Base-by-base conservation (phyloP, 2,113 vertebrate genomes). In the Amazona guildingii region DNA sequence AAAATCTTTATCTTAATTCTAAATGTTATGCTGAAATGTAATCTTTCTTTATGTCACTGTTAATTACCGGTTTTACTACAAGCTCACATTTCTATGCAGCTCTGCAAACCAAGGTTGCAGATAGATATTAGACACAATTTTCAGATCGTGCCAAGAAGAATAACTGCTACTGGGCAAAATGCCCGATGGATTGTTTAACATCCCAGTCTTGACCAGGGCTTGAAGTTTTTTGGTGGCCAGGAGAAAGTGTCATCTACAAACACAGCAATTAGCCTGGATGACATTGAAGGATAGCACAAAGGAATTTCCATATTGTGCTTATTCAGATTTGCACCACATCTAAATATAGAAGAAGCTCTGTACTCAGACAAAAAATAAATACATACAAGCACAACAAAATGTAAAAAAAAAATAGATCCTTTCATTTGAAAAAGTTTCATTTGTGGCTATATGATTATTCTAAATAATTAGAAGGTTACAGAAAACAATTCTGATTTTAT, bases 1-100 rank as follows among this genome's bases (percentile, higher is more conserved):
- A 75, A 92, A 90, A 75, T 61, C 61, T 95, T 85, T 78, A 55
- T 86, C 75, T 86, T 81, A 48, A 86, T 86, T 95, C 64, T 52
- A 85, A 94, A 77, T 31, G 27, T 78, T 90, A 81, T 4, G 3
- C 48, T 86, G 92, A 93, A 69, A 83, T 17, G 1, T 62, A 78
- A 88, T 88, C 51, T 78, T 88, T 86, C 67, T 74, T 88, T 83
- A 67, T 77, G 83, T 46, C 55, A 63, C 55, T 75, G 39, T 83
- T 93, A 86, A 88, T 94, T 78, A 84, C 52, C 0, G 0, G 9
- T 5, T 88, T 87, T 83, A 64, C 1, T 2, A 52, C 18, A 37
- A 55, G 64, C 51, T 86, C 79, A 62, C 51, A 64, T 88, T 93
- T 96, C 70, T 83, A n/a, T 63, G 46, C 49, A 61, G 82, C 67